A percentile compares a stretch with the other conserved stretches of the same genome.
Conservation (phyloP, 2,888 invertebrate species). For the Argyresthia albistria region DNA sequence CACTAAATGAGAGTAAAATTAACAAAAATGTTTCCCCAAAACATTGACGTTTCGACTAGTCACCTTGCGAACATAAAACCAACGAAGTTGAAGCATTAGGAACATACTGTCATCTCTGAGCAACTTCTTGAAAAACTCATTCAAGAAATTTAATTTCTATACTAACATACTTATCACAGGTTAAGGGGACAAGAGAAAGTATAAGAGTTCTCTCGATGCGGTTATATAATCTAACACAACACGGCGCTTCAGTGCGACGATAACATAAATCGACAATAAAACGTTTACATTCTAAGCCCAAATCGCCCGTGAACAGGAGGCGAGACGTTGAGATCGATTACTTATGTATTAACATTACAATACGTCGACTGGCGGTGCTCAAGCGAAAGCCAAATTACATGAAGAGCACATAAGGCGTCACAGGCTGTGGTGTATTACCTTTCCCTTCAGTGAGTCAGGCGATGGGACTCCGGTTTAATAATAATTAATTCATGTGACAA, state of each 20-base stretch:
- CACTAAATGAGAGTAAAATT: constrained; percentile 37
- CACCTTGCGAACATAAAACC: constrained; percentile 38
- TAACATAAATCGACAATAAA: not conserved
- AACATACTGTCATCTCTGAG: constrained; percentile 5
- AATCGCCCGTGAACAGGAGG: constrained; percentile 37
- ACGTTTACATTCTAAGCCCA: constrained; percentile 33
- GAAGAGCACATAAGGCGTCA: constrained; percentile 34
- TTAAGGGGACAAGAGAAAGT: constrained; percentile 71
- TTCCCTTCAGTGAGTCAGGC: not conserved
- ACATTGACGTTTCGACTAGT: constrained; percentile 47
- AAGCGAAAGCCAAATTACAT: constrained; percentile 48
- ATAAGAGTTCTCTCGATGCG: constrained; percentile 56
- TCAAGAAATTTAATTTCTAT: constrained; percentile 56
- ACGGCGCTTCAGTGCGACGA: constrained; percentile 3
- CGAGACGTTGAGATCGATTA: constrained; percentile 61
- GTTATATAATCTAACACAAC: constrained; percentile 57
- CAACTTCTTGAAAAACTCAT: constrained; percentile 44
- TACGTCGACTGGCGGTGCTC: constrained; percentile 54
- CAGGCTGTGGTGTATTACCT: not conserved
- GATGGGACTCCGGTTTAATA: not conserved
- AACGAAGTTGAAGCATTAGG: constrained; percentile 21
- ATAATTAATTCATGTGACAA: constrained; percentile 2
- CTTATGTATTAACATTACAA: constrained; percentile 38
- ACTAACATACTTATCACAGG: constrained; percentile 73
- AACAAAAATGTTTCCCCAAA: constrained; percentile 23